These are phyloP conservation scores for human (Homo sapiens) DNA, from an alignment of 2,113 vertebrate genomes.

Conservation along the genomic window DNA sequence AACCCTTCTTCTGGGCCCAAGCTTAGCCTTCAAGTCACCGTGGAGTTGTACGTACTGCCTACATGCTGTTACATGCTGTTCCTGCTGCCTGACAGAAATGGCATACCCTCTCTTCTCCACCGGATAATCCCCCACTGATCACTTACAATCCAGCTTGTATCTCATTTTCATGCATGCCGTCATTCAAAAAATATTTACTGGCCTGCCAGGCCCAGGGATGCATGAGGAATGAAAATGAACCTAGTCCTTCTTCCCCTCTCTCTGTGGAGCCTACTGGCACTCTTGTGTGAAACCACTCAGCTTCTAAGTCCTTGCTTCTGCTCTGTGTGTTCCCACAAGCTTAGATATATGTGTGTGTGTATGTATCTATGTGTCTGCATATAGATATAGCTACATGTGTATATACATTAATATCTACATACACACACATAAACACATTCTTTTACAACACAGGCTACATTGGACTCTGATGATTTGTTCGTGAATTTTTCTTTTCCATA, in stretches of 20 bases:
- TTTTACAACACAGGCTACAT: background rate
- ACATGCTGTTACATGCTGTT: background rate
- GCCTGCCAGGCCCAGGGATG: background rate
- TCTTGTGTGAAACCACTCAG: background rate
- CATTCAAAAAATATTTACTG: background rate
- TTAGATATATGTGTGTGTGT: background rate
- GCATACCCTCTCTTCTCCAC: background rate
- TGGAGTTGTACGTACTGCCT: background rate
- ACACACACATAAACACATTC: background rate
- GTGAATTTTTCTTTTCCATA: conserved; percentile 6
- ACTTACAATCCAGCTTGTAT: background rate
- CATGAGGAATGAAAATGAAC: background rate
- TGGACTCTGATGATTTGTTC: background rate
- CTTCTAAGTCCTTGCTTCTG: background rate
- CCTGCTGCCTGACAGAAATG: background rate
- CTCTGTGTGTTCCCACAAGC: background rate
- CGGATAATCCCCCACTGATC: background rate
- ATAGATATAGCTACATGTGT: too few species aligned
- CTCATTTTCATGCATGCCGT: background rate
- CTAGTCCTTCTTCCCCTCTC: background rate
- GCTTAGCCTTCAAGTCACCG: background rate
- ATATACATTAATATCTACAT: background rate
- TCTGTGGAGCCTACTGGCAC: background rate
- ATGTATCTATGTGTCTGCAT: too few species aligned
- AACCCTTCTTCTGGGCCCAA: background rate